phyloP scores from a whole-genome alignment of 2,888 invertebrate genomes.

The Athripsodes cinereus region DNA sequence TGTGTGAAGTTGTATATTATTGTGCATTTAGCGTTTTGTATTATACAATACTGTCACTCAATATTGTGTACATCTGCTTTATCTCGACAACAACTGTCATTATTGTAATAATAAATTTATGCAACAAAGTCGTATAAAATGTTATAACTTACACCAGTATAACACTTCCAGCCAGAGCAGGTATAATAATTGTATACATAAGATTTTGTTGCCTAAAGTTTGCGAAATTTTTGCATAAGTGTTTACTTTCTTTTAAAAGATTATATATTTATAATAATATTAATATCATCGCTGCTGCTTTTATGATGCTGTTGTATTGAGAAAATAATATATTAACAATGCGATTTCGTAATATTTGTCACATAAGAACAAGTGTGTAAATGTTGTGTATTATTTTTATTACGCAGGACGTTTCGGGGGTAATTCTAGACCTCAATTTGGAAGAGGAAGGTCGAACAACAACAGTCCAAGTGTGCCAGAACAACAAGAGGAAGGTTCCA shows the following conservation, averaged over 20 bases:
- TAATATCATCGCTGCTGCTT: not conserved
- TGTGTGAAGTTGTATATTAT: too few relatives aligned
- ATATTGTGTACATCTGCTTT: too few relatives aligned
- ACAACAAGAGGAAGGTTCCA: constrained; percentile 34
- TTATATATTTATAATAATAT: not conserved
- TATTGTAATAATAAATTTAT: too few relatives aligned
- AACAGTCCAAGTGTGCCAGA: constrained; percentile 36
- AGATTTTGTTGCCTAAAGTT: not conserved
- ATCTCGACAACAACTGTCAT: too few relatives aligned
- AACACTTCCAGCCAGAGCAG: too few relatives aligned
- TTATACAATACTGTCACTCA: too few relatives aligned
- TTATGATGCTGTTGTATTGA: not conserved
- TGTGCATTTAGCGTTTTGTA: too few relatives aligned
- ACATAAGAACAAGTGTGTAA: not conserved
- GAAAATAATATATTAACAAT: not conserved
- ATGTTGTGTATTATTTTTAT: constrained; percentile 12
- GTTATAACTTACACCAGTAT: too few relatives aligned
- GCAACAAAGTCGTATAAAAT: too few relatives aligned
- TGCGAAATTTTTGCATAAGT: constrained; percentile 1
- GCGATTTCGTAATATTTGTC: not conserved
- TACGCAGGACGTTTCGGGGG: constrained; percentile 31
- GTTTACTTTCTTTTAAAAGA: not conserved
- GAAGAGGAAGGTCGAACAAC: constrained; percentile 34
- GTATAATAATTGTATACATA: too few relatives aligned
- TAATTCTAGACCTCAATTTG: constrained; percentile 38